phyloP scores from a whole-genome alignment of 2,888 invertebrate genomes.

The Epistrophe grossulariae region DNA sequence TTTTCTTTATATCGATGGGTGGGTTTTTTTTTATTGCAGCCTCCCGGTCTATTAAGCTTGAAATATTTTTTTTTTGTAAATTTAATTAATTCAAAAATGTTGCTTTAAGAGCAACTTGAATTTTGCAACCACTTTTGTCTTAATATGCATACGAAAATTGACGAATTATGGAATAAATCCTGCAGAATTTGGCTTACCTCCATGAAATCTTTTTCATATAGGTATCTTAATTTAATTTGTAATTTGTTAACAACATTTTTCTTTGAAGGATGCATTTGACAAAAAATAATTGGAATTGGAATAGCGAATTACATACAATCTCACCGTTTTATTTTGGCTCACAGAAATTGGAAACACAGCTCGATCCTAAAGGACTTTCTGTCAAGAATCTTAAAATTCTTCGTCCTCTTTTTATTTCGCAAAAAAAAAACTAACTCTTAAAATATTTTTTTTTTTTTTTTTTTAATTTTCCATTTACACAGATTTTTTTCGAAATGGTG shows the following conservation, averaged over 20 bases:
- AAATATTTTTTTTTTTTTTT: slow-evolving; percentile 26
- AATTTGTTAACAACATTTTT: neutral
- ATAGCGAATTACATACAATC: neutral
- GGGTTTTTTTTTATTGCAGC: too few relatives aligned
- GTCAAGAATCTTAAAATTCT: slow-evolving; percentile 23
- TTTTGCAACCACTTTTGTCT: too few relatives aligned
- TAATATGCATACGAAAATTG: too few relatives aligned
- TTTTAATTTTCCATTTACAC: slow-evolving; percentile 10
- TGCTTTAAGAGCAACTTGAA: too few relatives aligned
- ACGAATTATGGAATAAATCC: neutral
- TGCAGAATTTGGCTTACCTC: neutral
- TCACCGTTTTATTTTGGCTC: slow-evolving; percentile 4
- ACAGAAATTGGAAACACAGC: slow-evolving; percentile 3
- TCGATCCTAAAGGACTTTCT: slow-evolving; percentile 1
- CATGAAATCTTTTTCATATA: neutral
- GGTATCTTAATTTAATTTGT: neutral
- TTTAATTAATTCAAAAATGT: too few relatives aligned
- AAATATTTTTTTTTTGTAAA: too few relatives aligned
- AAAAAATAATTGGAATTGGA: slow-evolving; percentile 2
- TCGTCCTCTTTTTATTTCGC: neutral
- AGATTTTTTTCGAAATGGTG: slow-evolving; percentile 45
- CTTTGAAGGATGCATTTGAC: neutral
- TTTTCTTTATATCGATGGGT: too few relatives aligned
- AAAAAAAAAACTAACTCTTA: slow-evolving; percentile 1
- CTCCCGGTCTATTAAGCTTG: too few relatives aligned